Evolutionary conservation across 2,888 invertebrate genomes (phyloP).

Genomic region (Luperina testacea): DNA sequence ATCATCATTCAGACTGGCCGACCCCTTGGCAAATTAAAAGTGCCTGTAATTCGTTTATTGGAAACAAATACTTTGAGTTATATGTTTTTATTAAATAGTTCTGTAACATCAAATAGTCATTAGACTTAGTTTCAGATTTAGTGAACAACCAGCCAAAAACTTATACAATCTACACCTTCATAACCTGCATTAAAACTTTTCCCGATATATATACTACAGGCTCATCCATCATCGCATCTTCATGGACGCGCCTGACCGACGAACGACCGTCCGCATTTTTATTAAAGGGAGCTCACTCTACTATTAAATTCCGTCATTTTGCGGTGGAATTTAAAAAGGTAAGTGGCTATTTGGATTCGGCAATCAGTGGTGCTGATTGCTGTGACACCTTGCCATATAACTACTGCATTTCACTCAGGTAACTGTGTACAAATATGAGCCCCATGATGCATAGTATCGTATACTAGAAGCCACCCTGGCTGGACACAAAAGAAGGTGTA

Average conservation of each 20-base stretch:
- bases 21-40: not conserved
- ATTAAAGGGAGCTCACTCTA: conserved; percentile 19
- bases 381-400: not conserved
- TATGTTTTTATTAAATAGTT: not conserved
- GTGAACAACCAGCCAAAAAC: not conserved
- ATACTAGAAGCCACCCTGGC: not conserved
- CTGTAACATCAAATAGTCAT: not conserved
- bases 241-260: not conserved
- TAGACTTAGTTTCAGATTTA: not conserved
- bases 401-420: not conserved
- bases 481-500: not conserved
- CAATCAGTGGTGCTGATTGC: conserved; percentile 28
- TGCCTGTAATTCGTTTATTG: not conserved
- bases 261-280: conserved; percentile 14
- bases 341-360: conserved; percentile 37
- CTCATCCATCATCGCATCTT: conserved; percentile 14
- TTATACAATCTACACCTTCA: not conserved
- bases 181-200: conserved; percentile 7
- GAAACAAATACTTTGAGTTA: not conserved
- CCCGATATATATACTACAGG: not conserved
- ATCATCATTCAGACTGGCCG: not conserved
- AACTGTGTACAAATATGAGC: not conserved
- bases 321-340: conserved; percentile 30
- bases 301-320: conserved; percentile 19
- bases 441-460: not conserved